Base-by-base conservation (phyloP, 2,888 invertebrate genomes). In the Eurois occulta region DNA sequence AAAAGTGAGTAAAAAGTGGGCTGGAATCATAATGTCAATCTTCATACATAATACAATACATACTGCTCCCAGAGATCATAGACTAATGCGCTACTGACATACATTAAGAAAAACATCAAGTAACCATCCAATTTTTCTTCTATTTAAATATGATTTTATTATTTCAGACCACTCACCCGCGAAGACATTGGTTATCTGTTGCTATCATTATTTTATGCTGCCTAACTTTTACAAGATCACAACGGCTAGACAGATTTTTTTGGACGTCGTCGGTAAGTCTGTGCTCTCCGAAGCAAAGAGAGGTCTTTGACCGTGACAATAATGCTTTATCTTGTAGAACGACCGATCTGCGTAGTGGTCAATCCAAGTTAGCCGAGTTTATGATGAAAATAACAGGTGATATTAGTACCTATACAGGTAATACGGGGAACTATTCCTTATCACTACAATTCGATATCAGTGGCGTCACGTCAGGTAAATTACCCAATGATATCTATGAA, bases 261-360 rank as follows among this genome's bases (percentile, higher is more conserved):
- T 65, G 46, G 5, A 64, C n/a, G 24, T 21, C 16, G 18, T 41
- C 55, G 32, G 6, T 73, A 24, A 24, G 0, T n/a, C 43, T 38
- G 28, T 46, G 58, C 62, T 69, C 43, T 72, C 58, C 55, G 58
- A 66, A 58, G 58, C 69, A 66, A 71, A 58, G n/a, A 75, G 66
- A n/a, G 58, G 81, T 80, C 69, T 67, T 67, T 80, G 77, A 76
- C 80, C 76, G 48, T 58, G 48, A 81, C 48, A 58, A 69, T 21
- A 70, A 66, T 76, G 69, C 16, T 65, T 16, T 66, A 69, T 68
- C 46, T 80, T 64, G 35, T 41, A 68, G 43, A 74, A 52, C 80
- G 32, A 43, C 11, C 64, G 13, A 79, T n/a, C 38, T 32, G n/a
- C 64, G 46, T 64, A 8, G 21, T 38, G 46, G 16, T 32, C 24